phyloP scores from a whole-genome alignment of 2,888 invertebrate species.

The Crematogaster levior region DNA sequence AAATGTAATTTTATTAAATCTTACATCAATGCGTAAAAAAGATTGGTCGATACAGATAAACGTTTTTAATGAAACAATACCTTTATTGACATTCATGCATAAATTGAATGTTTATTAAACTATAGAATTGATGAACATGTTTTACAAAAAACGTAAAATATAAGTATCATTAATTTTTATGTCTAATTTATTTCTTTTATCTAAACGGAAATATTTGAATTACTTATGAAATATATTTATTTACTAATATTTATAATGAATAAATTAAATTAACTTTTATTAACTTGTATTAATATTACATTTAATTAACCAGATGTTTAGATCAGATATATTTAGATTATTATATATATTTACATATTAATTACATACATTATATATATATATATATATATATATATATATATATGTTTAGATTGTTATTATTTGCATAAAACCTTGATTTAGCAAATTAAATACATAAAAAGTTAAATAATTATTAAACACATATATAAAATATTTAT shows the following conservation, averaged over 20 bases:
- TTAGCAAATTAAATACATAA: neutral
- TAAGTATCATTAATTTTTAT: neutral
- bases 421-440: neutral
- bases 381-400: too few species aligned
- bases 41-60: neutral
- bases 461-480: neutral
- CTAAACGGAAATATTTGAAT: neutral
- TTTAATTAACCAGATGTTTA: too few species aligned
- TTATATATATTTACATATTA: too few species aligned
- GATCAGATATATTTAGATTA: too few species aligned
- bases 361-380: too few species aligned
- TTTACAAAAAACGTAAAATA: neutral
- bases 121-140: neutral
- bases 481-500: neutral
- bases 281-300: neutral
- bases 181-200: neutral
- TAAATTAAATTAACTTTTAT: neutral
- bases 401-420: neutral
- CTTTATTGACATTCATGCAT: neutral
- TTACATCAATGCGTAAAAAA: conserved; percentile 26
- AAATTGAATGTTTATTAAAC: conserved; percentile 14
- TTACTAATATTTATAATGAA: neutral
- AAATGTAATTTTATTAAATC: conserved; percentile 39
- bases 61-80: conserved; percentile 1
- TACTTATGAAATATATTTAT: neutral